phyloP scores from a whole-genome alignment of 2,113 vertebrate genomes.

The Romanogobio albipinnatus region DNA sequence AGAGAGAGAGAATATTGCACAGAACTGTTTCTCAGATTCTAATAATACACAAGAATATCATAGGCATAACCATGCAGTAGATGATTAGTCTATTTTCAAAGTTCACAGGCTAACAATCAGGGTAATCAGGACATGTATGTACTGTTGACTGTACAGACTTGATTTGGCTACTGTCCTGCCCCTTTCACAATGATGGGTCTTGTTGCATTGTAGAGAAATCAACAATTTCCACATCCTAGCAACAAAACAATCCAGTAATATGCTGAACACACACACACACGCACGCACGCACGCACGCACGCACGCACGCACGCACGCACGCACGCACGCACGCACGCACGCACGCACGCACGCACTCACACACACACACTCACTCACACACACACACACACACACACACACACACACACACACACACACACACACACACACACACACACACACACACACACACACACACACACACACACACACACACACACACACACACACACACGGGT shows the following conservation, averaged over 20 bases:
- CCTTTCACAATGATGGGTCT: constrained; percentile 76
- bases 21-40: constrained; percentile 84
- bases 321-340: neutral
- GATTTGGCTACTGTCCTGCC: constrained; percentile 49
- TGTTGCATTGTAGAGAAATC: constrained; percentile 69
- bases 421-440: too few species aligned
- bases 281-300: neutral
- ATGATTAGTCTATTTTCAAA: constrained; percentile 83
- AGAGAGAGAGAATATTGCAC: constrained; percentile 85
- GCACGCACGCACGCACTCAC: neutral
- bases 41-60: constrained; percentile 82
- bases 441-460: neutral
- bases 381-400: too few species aligned
- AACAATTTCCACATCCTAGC: constrained; percentile 63
- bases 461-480: neutral
- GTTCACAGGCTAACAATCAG: constrained; percentile 86
- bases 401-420: too few species aligned
- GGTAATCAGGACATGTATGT: constrained; percentile 72
- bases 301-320: neutral
- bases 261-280: constrained; percentile 38
- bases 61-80: constrained; percentile 89
- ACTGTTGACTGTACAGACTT: constrained; percentile 62
- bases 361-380: too few species aligned
- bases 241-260: constrained; percentile 80
- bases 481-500: too few species aligned